phyloP scores from a whole-genome alignment of 2,797 vertebrate species.

The Atherinosoma microstoma region DNA sequence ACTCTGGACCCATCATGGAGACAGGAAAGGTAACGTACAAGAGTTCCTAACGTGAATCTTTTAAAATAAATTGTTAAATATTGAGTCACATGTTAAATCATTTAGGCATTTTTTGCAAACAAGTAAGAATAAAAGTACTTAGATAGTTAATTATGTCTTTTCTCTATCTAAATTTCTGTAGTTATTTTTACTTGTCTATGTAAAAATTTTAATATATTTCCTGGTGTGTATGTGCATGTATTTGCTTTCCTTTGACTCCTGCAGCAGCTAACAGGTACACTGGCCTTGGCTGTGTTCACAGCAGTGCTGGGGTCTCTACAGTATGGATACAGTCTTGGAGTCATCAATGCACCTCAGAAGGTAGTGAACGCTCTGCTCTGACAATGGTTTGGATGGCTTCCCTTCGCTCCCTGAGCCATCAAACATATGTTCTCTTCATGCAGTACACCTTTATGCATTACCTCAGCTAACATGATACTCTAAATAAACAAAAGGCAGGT shows the following conservation, averaged over 20 bases:
- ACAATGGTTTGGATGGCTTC: not conserved
- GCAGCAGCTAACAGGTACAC: conserved; percentile 87
- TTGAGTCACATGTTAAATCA: not conserved
- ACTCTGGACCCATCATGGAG: conserved; percentile 70
- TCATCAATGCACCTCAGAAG: conserved; percentile 96
- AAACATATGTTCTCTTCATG: not conserved
- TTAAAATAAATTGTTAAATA: not conserved
- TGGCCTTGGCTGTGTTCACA: conserved; percentile 89
- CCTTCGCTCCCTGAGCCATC: not conserved
- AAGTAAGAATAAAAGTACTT: not conserved
- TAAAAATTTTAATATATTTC: not conserved
- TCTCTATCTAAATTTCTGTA: not conserved
- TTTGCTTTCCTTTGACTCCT: conserved; percentile 15
- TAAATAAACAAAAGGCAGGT: not conserved
- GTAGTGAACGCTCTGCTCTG: conserved; percentile 59
- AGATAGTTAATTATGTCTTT: not conserved
- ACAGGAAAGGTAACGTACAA: conserved; percentile 62
- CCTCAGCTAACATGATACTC: not conserved
- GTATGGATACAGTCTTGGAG: conserved; percentile 93
- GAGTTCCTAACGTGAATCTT: not conserved
- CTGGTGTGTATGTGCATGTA: not conserved
- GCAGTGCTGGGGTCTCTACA: conserved; percentile 92
- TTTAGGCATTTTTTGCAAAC: not conserved
- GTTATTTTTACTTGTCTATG: not conserved
- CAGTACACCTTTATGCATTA: not conserved